phyloP scores from a whole-genome alignment of 2,797 vertebrate species.

The Melanotaenia maccullochi region DNA sequence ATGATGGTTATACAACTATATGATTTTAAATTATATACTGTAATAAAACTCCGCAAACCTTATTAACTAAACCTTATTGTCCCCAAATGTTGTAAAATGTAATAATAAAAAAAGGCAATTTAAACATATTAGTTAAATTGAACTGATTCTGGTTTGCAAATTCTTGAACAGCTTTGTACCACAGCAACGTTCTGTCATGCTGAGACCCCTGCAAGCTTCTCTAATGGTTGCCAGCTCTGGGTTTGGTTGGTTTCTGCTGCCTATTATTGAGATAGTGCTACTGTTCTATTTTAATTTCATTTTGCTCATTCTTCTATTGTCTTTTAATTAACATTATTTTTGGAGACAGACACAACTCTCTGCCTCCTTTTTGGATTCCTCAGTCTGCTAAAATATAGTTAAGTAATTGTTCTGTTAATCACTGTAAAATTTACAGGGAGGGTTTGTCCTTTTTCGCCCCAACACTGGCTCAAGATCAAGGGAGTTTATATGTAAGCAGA shows the following conservation, averaged over 20 bases:
- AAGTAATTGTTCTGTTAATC: not conserved
- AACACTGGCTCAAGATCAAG: constrained; percentile 28
- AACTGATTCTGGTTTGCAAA: constrained; percentile 1
- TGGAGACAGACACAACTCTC: not conserved
- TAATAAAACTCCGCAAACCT: not conserved
- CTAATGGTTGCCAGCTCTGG: constrained; percentile 44
- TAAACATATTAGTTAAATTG: not conserved
- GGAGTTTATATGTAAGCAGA: constrained; percentile 44
- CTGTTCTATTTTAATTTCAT: not conserved
- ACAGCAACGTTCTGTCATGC: constrained; percentile 4
- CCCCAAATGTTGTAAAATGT: too few relatives aligned
- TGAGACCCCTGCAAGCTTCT: constrained; percentile 24
- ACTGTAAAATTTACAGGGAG: constrained; percentile 3
- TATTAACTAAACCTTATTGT: too few relatives aligned
- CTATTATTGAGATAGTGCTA: constrained; percentile 18
- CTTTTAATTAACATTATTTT: not conserved
- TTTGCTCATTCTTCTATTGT: not conserved
- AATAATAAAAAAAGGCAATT: not conserved
- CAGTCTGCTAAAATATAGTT: not conserved
- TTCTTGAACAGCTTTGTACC: constrained; percentile 24
- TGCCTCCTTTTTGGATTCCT: not conserved
- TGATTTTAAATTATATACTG: not conserved
- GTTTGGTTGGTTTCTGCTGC: constrained; percentile 34
- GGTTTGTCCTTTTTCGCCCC: constrained; percentile 13
- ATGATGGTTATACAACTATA: constrained; percentile 14